A percentile compares a stretch with the other conserved stretches of the same genome.
Conservation (phyloP, 1,140 invertebrate species). For the Philaenus spumarius region DNA sequence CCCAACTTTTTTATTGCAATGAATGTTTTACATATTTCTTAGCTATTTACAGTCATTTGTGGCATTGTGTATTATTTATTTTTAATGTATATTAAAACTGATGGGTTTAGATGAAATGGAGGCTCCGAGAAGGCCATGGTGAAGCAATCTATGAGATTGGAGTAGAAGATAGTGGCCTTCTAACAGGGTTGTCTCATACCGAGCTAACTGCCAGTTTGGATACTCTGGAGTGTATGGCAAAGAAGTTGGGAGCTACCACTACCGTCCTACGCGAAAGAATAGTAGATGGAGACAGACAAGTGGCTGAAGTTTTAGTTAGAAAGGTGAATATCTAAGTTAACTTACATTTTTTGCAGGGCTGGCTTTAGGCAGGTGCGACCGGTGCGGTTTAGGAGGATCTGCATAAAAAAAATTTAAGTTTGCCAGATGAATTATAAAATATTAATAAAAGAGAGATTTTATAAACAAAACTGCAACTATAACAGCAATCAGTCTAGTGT, state of each 20-base stretch:
- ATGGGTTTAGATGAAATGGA: constrained; percentile 84
- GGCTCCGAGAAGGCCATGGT: constrained; percentile 78
- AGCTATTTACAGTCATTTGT: too few species aligned
- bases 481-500: too few species aligned
- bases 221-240: constrained; percentile 79
- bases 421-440: too few species aligned
- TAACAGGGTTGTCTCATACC: constrained; percentile 59
- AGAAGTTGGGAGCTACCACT: constrained; percentile 71
- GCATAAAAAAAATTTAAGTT: too few species aligned
- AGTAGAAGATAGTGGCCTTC: constrained; percentile 84
- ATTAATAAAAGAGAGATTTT: too few species aligned
- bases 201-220: constrained; percentile 78
- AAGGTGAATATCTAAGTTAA: constrained; percentile 71
- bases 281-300: constrained; percentile 44
- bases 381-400: too few species aligned
- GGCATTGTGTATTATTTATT: background rate
- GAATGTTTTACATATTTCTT: too few species aligned
- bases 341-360: too few species aligned
- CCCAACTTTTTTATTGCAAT: too few species aligned
- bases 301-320: constrained; percentile 83
- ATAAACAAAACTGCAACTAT: too few species aligned
- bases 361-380: too few species aligned
- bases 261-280: constrained; percentile 57
- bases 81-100: too few species aligned
- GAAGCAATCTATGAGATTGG: constrained; percentile 96